Evolutionary conservation across 2,113 vertebrate genomes (phyloP).

Genomic region (Piaya cayana): DNA sequence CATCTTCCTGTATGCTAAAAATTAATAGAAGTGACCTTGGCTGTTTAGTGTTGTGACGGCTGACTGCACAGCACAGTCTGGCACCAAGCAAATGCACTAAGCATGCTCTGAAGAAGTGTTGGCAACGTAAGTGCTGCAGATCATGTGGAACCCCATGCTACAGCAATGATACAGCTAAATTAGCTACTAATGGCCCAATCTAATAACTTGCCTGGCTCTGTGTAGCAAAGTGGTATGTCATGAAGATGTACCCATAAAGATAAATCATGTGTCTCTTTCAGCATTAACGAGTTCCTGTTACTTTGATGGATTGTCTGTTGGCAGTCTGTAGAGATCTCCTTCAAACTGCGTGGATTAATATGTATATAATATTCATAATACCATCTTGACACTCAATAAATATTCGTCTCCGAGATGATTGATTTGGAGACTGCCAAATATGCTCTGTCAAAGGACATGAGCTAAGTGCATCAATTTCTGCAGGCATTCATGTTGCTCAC

Average conservation of each 20-base stretch:
- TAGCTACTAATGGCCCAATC: neutral
- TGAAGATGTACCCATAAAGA: neutral
- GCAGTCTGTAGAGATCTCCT: neutral
- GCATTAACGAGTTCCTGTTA: neutral
- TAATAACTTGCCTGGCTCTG: neutral
- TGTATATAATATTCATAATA: neutral
- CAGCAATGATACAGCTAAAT: neutral
- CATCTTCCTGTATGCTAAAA: neutral
- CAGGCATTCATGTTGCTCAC: neutral
- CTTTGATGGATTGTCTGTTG: slow-evolving; percentile 37
- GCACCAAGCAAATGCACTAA: neutral
- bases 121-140: neutral
- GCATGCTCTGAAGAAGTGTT: neutral
- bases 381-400: neutral
- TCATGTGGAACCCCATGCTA: neutral
- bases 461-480: neutral
- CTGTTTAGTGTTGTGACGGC: neutral
- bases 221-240: neutral
- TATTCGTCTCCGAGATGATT: neutral
- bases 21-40: neutral
- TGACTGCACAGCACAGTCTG: neutral
- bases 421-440: neutral
- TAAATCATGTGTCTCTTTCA: neutral
- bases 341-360: neutral
- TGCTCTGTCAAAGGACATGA: neutral